Evolutionary conservation across 2,888 invertebrate species (phyloP).

Genomic region (Petrolisthes manimaculis): DNA sequence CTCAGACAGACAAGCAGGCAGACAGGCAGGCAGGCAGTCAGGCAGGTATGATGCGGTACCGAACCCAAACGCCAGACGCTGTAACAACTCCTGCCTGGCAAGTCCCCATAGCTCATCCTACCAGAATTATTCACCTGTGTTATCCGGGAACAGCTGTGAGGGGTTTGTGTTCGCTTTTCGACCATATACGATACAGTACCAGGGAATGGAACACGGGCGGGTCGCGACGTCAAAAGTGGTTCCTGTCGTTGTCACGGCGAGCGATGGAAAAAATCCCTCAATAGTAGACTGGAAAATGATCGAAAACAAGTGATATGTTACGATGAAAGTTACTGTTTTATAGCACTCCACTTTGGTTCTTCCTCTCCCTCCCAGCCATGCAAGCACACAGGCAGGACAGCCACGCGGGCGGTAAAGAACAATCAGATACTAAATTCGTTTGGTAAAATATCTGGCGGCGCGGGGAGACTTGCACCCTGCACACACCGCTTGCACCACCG

Average conservation of each 20-base stretch:
- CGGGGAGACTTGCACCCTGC: slow-evolving; percentile 31
- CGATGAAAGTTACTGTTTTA: slow-evolving; percentile 9
- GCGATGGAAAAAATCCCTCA: slow-evolving; percentile 10
- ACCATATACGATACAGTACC: neutral
- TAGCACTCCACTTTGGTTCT: slow-evolving; percentile 23
- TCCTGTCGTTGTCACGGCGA: neutral
- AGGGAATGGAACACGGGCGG: neutral
- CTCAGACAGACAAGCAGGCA: too few relatives aligned
- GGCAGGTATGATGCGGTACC: neutral
- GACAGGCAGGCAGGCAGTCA: too few relatives aligned
- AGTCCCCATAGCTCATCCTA: slow-evolving; percentile 18
- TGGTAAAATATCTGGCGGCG: slow-evolving; percentile 32
- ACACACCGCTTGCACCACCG: slow-evolving; percentile 47
- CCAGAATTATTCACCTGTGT: slow-evolving; percentile 30
- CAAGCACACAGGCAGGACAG: neutral
- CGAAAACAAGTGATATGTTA: slow-evolving; percentile 9
- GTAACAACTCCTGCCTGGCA: slow-evolving; percentile 5
- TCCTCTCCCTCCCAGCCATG: slow-evolving; percentile 34
- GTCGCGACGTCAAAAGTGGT: neutral
- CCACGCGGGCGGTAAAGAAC: slow-evolving; percentile 28
- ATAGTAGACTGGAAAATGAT: slow-evolving; percentile 2
- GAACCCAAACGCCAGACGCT: slow-evolving; percentile 12
- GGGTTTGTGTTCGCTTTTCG: neutral
- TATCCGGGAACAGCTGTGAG: slow-evolving; percentile 14
- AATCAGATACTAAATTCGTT: slow-evolving; percentile 24